Conservation (phyloP, 2,113 vertebrate genomes). For the Hassar affinis region DNA sequence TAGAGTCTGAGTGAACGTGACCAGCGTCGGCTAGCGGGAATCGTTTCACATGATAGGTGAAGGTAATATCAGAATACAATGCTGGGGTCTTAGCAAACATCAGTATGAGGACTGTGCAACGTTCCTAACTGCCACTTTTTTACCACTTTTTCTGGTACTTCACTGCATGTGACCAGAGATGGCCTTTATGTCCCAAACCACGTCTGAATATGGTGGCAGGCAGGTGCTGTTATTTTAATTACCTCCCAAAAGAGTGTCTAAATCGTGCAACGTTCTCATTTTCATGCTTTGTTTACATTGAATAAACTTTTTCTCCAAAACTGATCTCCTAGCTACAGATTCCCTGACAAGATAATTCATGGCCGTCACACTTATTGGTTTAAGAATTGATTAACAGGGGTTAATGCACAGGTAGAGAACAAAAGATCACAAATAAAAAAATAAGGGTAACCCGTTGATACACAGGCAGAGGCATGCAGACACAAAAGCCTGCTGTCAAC, state of each 20-base stretch:
- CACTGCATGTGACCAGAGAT: too few relatives aligned
- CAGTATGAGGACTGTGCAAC: too few relatives aligned
- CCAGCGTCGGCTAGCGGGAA: too few relatives aligned
- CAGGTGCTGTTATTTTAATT: neutral
- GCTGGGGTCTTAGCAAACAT: too few relatives aligned
- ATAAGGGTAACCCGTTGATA: slow-evolving; percentile 27
- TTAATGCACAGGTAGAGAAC: slow-evolving; percentile 44
- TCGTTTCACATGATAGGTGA: too few relatives aligned
- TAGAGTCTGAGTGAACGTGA: too few relatives aligned
- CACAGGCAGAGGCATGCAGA: neutral
- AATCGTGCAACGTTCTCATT: neutral
- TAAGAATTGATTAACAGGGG: slow-evolving; percentile 60
- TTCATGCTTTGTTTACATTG: slow-evolving; percentile 11
- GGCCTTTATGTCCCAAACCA: too few relatives aligned
- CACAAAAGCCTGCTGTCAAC: neutral
- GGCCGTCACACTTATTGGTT: slow-evolving; percentile 59
- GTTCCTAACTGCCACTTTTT: too few relatives aligned
- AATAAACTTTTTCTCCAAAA: neutral
- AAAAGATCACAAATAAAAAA: slow-evolving; percentile 46
- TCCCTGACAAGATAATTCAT: slow-evolving; percentile 68
- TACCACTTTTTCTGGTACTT: too few relatives aligned
- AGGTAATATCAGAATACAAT: too few relatives aligned
- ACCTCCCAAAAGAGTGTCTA: neutral
- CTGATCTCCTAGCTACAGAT: slow-evolving; percentile 9
- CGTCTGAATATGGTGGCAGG: neutral